Conservation (phyloP, 2,113 vertebrate genomes). For the Zeus faber region DNA sequence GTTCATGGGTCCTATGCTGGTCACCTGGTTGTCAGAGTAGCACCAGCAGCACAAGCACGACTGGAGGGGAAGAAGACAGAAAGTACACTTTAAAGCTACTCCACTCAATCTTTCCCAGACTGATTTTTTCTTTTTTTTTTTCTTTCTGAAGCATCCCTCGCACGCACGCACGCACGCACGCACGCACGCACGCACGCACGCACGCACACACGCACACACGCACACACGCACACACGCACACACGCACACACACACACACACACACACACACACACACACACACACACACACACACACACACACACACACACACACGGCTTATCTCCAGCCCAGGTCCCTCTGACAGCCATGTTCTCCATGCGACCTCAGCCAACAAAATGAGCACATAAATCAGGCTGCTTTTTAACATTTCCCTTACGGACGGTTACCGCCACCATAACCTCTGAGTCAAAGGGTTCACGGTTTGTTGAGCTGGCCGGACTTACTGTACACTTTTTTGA, state of each 20-base stretch:
- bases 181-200: background rate
- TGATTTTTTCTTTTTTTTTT: too few relatives aligned
- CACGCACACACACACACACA: background rate
- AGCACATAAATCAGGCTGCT: constrained; percentile 54
- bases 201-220: background rate
- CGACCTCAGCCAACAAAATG: constrained; percentile 40
- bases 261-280: background rate
- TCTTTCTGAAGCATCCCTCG: too few relatives aligned
- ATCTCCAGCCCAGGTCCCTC: constrained; percentile 41
- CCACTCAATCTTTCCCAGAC: too few relatives aligned
- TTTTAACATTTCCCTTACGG: constrained; percentile 45
- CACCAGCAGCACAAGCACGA: constrained; percentile 79
- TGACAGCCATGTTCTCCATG: constrained; percentile 34
- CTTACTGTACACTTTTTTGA: background rate
- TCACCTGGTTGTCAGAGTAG: constrained; percentile 64
- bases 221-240: background rate
- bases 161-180: too few relatives aligned
- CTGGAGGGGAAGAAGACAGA: constrained; percentile 47
- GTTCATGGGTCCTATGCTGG: constrained; percentile 71
- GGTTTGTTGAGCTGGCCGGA: constrained; percentile 31
- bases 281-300: background rate
- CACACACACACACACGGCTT: constrained; percentile 42
- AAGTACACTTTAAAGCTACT: background rate
- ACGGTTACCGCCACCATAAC: constrained; percentile 26
- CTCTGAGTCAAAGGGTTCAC: constrained; percentile 29